Percentiles rank a stretch among this genome's conserved stretches.
phyloP scores from a whole-genome alignment of 1,140 invertebrate species.

The Meteorus sp. region DNA sequence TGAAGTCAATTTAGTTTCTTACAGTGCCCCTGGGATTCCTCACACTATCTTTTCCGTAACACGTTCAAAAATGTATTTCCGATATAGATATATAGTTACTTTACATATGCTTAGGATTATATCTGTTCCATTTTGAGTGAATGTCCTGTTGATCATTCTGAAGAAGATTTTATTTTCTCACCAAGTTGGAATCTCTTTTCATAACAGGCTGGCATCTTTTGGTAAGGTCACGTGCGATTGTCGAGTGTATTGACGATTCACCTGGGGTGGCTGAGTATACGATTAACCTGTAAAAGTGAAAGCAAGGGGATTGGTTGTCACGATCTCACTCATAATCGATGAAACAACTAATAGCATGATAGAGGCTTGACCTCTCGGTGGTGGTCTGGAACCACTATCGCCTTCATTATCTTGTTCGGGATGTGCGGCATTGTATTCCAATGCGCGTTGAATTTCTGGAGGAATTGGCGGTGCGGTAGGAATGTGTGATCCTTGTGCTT shows the following conservation, averaged over 20 bases:
- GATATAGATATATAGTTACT: no score
- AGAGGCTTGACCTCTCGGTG: conserved; percentile 17
- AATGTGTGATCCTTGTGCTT: conserved; percentile 56
- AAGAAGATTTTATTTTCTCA: no score
- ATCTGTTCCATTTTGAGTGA: no score
- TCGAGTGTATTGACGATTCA: conserved; percentile 20
- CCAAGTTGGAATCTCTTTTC: conserved; percentile 1
- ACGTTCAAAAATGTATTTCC: background rate
- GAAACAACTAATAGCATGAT: background rate
- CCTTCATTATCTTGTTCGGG: conserved; percentile 37
- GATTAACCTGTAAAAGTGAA: conserved; percentile 12
- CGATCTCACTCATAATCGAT: background rate
- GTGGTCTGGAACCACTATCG: conserved; percentile 21
- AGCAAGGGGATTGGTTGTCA: conserved; percentile 3
- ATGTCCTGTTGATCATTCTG: no score
- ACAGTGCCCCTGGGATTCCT: background rate
- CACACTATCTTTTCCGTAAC: background rate
- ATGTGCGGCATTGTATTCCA: conserved; percentile 48
- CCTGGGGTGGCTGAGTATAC: conserved; percentile 4
- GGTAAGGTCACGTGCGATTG: conserved; percentile 19
- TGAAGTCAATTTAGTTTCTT: no score
- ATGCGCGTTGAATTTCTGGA: conserved; percentile 40
- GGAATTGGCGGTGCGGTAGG: conserved; percentile 56
- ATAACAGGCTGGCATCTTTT: conserved; percentile 21
- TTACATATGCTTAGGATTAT: no score